Percentiles rank a stretch among this genome's conserved stretches.
Evolutionary conservation across 2,113 vertebrate genomes (phyloP).

Genomic region (Lepisosteus osseus): DNA sequence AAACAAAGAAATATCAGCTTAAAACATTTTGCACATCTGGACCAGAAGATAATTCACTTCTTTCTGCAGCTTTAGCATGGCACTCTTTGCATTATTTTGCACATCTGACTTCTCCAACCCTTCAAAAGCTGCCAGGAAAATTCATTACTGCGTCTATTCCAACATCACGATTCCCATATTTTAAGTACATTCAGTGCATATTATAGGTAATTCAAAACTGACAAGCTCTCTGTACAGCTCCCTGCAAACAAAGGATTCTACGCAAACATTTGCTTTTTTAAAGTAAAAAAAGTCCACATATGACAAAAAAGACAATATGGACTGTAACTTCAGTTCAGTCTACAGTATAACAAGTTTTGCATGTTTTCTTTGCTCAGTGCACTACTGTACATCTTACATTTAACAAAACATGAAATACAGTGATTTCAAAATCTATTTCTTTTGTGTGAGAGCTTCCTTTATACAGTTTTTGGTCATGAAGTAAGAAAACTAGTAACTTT

Average conservation of each 20-base stretch:
- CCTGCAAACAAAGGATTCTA: neutral
- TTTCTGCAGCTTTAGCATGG: slow-evolving; percentile 1
- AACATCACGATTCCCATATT: slow-evolving; percentile 14
- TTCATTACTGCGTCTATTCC: neutral
- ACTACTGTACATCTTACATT: too few relatives aligned
- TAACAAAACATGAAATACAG: too few relatives aligned
- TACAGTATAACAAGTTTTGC: too few relatives aligned
- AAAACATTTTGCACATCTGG: slow-evolving; percentile 21
- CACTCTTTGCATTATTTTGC: slow-evolving; percentile 6
- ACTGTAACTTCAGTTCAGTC: too few relatives aligned
- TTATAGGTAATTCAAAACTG: slow-evolving; percentile 14
- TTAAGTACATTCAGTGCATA: slow-evolving; percentile 16
- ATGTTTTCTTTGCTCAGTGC: too few relatives aligned
- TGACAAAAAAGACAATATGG: too few relatives aligned
- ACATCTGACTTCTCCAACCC: slow-evolving; percentile 10
- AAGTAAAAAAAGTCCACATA: slow-evolving; percentile 8
- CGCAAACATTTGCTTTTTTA: slow-evolving; percentile 7
- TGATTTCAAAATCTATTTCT: too few relatives aligned
- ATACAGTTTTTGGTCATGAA: too few relatives aligned
- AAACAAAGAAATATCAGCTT: slow-evolving; percentile 17
- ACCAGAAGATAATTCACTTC: slow-evolving; percentile 18
- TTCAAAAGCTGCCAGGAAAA: slow-evolving; percentile 14
- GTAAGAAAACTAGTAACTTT: too few relatives aligned
- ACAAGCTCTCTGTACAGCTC: neutral
- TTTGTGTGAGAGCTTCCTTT: too few relatives aligned